These are phyloP conservation scores for Adoxophyes honmai DNA, from an alignment of 1,140 invertebrate species.

Conservation along the genomic window DNA sequence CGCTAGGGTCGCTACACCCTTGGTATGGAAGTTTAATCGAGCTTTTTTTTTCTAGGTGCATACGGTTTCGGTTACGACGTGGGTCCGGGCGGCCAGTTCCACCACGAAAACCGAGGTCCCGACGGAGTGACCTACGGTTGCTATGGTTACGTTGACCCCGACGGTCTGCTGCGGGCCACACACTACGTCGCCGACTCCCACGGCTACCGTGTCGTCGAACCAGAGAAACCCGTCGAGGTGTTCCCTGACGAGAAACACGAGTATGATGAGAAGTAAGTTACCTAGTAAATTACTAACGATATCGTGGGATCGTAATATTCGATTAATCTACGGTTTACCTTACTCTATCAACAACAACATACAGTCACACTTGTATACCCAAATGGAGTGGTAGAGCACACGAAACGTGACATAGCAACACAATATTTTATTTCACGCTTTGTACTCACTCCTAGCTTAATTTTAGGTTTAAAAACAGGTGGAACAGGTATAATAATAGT, in stretches of 20 bases:
- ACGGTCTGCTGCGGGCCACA: slow-evolving; percentile 81
- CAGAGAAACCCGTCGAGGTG: slow-evolving; percentile 82
- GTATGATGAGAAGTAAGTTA: slow-evolving; percentile 62
- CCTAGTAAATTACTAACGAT: no score
- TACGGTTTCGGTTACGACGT: slow-evolving; percentile 87
- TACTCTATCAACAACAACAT: no score
- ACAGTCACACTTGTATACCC: no score
- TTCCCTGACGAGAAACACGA: slow-evolving; percentile 76
- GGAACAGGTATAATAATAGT: no score
- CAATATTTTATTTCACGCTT: no score
- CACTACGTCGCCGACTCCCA: slow-evolving; percentile 88
- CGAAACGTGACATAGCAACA: no score
- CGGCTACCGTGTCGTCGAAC: slow-evolving; percentile 85
- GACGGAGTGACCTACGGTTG: slow-evolving; percentile 88
- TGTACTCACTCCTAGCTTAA: no score
- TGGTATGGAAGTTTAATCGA: no score
- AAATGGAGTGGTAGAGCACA: no score
- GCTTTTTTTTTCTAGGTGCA: slow-evolving; percentile 73
- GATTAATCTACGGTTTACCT: no score
- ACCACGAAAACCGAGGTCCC: slow-evolving; percentile 85
- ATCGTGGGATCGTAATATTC: not conserved
- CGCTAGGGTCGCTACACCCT: no score
- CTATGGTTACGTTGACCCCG: slow-evolving; percentile 86
- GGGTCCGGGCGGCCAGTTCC: slow-evolving; percentile 85
- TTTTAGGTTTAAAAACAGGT: no score